Base-by-base conservation (phyloP, 2,113 vertebrate species). In the Megaceryle torquata region DNA sequence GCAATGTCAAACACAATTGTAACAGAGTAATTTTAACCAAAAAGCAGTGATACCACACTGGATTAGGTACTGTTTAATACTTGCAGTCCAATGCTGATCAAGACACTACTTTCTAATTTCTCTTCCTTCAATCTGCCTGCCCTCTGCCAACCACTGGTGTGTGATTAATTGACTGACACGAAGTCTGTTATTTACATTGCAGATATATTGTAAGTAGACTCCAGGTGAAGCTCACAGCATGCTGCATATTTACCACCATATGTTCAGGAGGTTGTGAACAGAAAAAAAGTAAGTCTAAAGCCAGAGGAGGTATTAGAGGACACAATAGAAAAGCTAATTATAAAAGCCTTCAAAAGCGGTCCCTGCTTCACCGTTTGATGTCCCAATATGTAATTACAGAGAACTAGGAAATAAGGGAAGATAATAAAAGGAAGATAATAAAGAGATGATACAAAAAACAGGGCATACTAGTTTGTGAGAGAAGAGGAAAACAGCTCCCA, bases 251-350 rank as follows among this genome's bases (percentile, higher is more conserved):
- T 96, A 95, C 94, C 83, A 80, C 96, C 95, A 93, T 97, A 95
- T 97, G 96, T 96, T 97, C 95, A 93, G 95, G 93, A 97, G 96
- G 91, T 91, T 95, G 81, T 92, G 94, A 97, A 95, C 95, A 96
- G 86, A 91, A 95, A 92, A 90, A 92, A 95, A 95, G 72, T 95
- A 89, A 95, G 59, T 87, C 91, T 85, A 79, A 95, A 97, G 93
- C 96, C 96, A 92, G 93, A 95, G 89, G 89, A 97, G 94, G 94
- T 89, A 95, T 95, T 95, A 95, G 89, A 95, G 84, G 77, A 95
- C 89, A 96, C 91, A 96, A 93, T 95, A 93, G 94, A 92, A 95
- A 95, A 95, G 84, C 91, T 95, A 95, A 96, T 97, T 97, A 91
- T 93, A 91, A 95, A 95, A 91, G 48, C 89, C 91, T 96, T 95